Evolutionary conservation across 2,113 vertebrate species (phyloP), one percentile per base, ranked within the genome.

Genomic region (Panthera tigris): DNA sequence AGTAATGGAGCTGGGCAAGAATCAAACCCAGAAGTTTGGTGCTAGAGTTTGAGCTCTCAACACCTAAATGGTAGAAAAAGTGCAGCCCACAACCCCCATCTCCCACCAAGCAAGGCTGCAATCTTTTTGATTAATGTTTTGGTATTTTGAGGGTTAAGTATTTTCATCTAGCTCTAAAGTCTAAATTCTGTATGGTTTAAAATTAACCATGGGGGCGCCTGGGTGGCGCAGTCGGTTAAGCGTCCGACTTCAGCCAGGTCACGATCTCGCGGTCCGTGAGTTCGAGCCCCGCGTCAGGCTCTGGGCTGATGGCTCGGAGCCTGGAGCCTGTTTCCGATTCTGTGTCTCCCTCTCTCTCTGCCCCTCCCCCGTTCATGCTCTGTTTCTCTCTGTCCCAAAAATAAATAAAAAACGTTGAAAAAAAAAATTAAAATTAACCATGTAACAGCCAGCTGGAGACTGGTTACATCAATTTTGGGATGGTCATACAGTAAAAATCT

Each of bases 401-500:
- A n/a, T n/a, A n/a, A n/a, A n/a, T n/a, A n/a, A n/a, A n/a, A n/a
- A n/a, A n/a, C n/a, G n/a, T n/a, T n/a, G n/a, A n/a, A n/a, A n/a
- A n/a, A n/a, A n/a, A n/a, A n/a, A n/a, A n/a, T 91, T 63, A 83
- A 82, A 91, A 91, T 52, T 33, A 82, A 61, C 19, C 39, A 15
- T 57, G 14, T 55, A 69, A 68, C 41, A 50, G 52, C 65, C 41
- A 90, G 36, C 79, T 63, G 23, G 61, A 33, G 31, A 74, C 7
- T 45, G 39, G 31, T 92, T 73, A 84, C 71, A 74, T 82, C 57
- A 39, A 82, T 65, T 89, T 92, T 5, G 8, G 10, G 3, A 23
- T 80, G 52, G 18, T 80, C 25, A 74, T 89, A 50, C 23, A 88
- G 52, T 94, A 27, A 87, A 87, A 93, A 83, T 95, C 11, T 91